A percentile compares a stretch with the other conserved stretches of the same genome.
Conservation (phyloP, 2,888 invertebrate species). For the Merodon equestris region DNA sequence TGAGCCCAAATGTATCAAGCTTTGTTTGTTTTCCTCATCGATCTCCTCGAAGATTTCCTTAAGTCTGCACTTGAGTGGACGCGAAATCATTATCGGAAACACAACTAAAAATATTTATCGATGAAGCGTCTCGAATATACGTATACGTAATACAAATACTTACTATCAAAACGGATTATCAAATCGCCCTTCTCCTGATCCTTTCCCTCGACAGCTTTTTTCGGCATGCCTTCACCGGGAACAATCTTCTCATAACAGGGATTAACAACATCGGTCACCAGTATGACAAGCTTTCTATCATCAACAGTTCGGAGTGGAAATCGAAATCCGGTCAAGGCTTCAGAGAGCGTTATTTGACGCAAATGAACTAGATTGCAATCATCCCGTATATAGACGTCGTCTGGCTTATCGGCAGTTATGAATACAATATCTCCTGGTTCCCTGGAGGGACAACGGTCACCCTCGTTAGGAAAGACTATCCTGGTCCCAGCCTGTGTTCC, state of each 20-base stretch:
- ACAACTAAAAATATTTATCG: slow-evolving; percentile 21
- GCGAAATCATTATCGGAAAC: slow-evolving; percentile 79
- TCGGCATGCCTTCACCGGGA: slow-evolving; percentile 86
- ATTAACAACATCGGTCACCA: slow-evolving; percentile 85
- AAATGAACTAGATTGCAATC: slow-evolving; percentile 84
- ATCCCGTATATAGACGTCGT: slow-evolving; percentile 82
- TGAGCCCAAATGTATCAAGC: not conserved
- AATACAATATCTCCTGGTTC: slow-evolving; percentile 86
- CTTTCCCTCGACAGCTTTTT: slow-evolving; percentile 81
- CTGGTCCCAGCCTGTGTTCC: slow-evolving; percentile 87
- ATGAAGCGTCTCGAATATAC: slow-evolving; percentile 2
- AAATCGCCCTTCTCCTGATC: slow-evolving; percentile 81
- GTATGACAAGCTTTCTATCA: slow-evolving; percentile 83
- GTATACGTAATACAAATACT: not conserved
- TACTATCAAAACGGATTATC: slow-evolving; percentile 83
- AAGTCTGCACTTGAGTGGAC: slow-evolving; percentile 79
- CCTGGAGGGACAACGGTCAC: slow-evolving; percentile 87
- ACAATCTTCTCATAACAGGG: slow-evolving; percentile 85
- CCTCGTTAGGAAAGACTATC: slow-evolving; percentile 87
- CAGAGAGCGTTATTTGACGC: slow-evolving; percentile 82
- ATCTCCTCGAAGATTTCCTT: slow-evolving; percentile 78
- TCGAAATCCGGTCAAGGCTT: slow-evolving; percentile 86
- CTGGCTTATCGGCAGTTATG: slow-evolving; percentile 85
- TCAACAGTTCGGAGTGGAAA: slow-evolving; percentile 86
- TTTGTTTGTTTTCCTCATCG: slow-evolving; percentile 75